Evolutionary conservation across 2,113 vertebrate genomes (phyloP).

Genomic region (Coregonus clupeaformis): DNA sequence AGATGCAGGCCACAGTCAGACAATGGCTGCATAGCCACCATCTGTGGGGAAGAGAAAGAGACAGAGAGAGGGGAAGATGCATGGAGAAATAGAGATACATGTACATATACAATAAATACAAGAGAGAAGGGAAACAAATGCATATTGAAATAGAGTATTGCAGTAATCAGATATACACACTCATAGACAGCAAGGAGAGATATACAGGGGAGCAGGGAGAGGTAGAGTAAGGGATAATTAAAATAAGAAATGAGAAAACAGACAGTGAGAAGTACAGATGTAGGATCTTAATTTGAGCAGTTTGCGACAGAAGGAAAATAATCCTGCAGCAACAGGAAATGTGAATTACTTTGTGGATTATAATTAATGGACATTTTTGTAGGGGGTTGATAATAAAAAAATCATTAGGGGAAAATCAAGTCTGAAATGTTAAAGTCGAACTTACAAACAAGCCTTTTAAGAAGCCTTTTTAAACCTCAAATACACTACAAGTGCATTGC

Average conservation of each 20-base stretch:
- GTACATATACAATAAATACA: background rate
- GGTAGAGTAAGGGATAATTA: background rate
- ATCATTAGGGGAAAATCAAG: background rate
- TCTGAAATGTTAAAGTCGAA: no score
- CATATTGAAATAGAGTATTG: background rate
- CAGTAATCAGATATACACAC: background rate
- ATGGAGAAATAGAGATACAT: background rate
- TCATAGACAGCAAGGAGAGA: background rate
- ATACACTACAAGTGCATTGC: no score
- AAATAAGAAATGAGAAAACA: background rate
- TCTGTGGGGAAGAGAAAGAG: constrained; percentile 7
- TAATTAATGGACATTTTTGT: no score
- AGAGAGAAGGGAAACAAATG: background rate
- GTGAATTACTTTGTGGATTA: no score
- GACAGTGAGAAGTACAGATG: background rate
- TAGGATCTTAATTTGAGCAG: no score
- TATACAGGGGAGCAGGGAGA: background rate
- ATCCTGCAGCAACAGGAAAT: no score
- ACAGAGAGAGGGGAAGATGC: background rate
- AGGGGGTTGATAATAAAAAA: background rate
- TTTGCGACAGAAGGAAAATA: no score
- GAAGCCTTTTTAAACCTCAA: no score
- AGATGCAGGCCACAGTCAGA: constrained; percentile 27
- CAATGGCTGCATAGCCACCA: constrained; percentile 32
- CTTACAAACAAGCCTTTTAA: no score